phyloP scores from a whole-genome alignment of 2,797 vertebrate species.

The Acridotheres tristis region DNA sequence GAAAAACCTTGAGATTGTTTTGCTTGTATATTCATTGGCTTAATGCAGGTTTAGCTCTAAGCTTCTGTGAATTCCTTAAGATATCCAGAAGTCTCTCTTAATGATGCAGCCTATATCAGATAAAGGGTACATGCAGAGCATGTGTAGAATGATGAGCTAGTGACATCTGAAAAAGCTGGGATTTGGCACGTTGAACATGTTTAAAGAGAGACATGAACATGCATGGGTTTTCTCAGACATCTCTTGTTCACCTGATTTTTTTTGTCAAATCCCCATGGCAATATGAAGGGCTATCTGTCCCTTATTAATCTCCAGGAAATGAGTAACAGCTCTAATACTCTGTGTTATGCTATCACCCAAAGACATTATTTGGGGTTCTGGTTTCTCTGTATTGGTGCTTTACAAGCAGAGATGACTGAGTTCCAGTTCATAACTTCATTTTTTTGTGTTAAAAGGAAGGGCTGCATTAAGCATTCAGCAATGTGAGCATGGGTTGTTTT shows the following conservation, averaged over 20 bases:
- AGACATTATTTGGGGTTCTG: not conserved
- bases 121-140: too few relatives aligned
- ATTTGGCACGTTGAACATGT: not conserved
- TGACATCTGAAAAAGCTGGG: not conserved
- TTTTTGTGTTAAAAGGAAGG: not conserved
- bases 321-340: not conserved
- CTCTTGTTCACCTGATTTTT: not conserved
- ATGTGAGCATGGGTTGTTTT: not conserved
- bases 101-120: not conserved
- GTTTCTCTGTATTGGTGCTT: not conserved
- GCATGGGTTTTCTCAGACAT: not conserved
- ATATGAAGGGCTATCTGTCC: not conserved
- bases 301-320: not conserved
- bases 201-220: not conserved
- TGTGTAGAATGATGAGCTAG: not conserved
- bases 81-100: not conserved
- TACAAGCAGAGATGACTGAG: not conserved
- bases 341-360: not conserved
- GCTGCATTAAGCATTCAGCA: not conserved
- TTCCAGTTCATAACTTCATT: not conserved
- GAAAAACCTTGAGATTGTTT: not conserved
- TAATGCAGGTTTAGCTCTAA: not conserved
- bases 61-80: not conserved
- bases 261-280: not conserved
- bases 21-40: not conserved